Conservation (phyloP, 2,113 vertebrate species). For the Channa argus region DNA sequence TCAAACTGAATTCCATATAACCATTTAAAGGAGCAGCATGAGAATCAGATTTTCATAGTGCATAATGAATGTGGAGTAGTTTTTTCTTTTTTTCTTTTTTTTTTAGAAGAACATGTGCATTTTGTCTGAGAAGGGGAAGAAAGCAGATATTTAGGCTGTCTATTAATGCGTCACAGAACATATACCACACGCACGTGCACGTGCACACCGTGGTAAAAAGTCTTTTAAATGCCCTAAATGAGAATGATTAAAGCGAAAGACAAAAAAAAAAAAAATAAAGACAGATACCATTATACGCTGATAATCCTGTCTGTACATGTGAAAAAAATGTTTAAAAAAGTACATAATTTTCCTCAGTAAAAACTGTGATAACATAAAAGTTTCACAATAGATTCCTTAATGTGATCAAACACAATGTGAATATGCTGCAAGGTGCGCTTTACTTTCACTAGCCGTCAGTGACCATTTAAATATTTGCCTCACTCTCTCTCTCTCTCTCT, state of each 20-base stretch:
- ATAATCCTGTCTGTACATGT: slow-evolving; percentile 3
- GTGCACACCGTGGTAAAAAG: background rate
- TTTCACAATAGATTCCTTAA: background rate
- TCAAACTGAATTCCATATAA: slow-evolving; percentile 89
- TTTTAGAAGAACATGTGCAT: slow-evolving; percentile 62
- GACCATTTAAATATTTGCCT: slow-evolving; percentile 52
- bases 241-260: background rate
- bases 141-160: slow-evolving; percentile 70
- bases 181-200: background rate
- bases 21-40: slow-evolving; percentile 87
- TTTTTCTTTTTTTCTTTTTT: slow-evolving; percentile 27
- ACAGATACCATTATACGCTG: background rate
- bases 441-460: slow-evolving; percentile 54
- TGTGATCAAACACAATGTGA: background rate
- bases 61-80: slow-evolving; percentile 79
- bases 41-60: slow-evolving; percentile 85
- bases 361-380: no score
- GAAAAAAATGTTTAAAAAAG: background rate
- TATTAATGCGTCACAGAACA: slow-evolving; percentile 56
- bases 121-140: slow-evolving; percentile 76
- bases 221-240: slow-evolving; percentile 14
- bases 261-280: background rate
- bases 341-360: background rate
- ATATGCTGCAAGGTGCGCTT: slow-evolving; percentile 35
- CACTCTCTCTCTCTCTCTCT: slow-evolving; percentile 7